A percentile compares a stretch with the other conserved stretches of the same genome.
Conservation (phyloP, 2,888 invertebrate species). For the Agonopterix alstromeriana region DNA sequence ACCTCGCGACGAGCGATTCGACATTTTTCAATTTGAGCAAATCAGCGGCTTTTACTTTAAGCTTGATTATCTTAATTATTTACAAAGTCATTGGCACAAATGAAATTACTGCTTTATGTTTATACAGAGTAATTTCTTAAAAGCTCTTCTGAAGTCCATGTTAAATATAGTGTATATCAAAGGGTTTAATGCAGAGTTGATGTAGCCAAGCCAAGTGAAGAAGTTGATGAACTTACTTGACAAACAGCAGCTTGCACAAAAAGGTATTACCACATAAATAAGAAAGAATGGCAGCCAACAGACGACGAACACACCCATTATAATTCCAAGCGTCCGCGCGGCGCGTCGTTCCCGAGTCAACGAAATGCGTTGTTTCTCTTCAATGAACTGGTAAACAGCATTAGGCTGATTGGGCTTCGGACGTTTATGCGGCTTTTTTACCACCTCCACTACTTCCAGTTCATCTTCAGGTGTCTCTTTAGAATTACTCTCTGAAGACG, state of each 20-base stretch:
- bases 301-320: slow-evolving; percentile 98
- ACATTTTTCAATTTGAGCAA: slow-evolving; percentile 57
- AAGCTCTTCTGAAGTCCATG: slow-evolving; percentile 93
- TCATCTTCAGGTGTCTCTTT: slow-evolving; percentile 64
- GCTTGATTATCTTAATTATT: slow-evolving; percentile 27
- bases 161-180: slow-evolving; percentile 97
- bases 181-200: slow-evolving; percentile 94
- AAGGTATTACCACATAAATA: slow-evolving; percentile 95
- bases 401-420: slow-evolving; percentile 60
- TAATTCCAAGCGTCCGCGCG: slow-evolving; percentile 95
- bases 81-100: slow-evolving; percentile 44
- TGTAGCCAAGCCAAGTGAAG: slow-evolving; percentile 95
- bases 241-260: slow-evolving; percentile 88
- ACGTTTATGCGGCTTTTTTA: slow-evolving; percentile 40
- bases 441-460: slow-evolving; percentile 43
- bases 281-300: slow-evolving; percentile 99
- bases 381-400: slow-evolving; percentile 90
- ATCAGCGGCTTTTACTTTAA: slow-evolving; percentile 39
- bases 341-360: slow-evolving; percentile 95
- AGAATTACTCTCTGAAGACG: slow-evolving; percentile 68
- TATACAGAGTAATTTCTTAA: slow-evolving; percentile 82
- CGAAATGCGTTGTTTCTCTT: slow-evolving; percentile 93
- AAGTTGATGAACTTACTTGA: slow-evolving; percentile 89
- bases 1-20: slow-evolving; percentile 13
- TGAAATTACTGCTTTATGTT: slow-evolving; percentile 51